Conservation (phyloP, 2,113 vertebrate genomes). For the Uria aalge region DNA sequence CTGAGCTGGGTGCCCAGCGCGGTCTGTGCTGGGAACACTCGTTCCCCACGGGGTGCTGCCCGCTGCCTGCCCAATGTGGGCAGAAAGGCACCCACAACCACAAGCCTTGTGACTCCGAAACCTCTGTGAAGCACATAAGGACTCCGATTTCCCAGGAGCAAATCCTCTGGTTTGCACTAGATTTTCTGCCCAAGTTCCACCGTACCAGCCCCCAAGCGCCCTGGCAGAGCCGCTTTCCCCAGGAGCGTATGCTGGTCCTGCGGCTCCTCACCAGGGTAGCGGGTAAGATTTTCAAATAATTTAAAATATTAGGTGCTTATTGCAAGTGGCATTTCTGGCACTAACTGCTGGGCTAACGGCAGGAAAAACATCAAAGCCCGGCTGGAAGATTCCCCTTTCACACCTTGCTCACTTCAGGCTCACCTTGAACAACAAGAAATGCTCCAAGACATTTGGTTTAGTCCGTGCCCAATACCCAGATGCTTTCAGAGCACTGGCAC, state of each 20-base stretch:
- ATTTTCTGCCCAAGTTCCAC: not conserved
- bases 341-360: not conserved
- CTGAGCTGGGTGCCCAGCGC: not conserved
- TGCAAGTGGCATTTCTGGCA: not conserved
- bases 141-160: not conserved
- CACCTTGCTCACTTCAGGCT: not conserved
- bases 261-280: not conserved
- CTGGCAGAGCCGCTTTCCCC: not conserved
- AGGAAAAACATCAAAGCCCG: not conserved
- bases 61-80: accelerated
- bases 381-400: not conserved
- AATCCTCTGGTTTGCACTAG: not conserved
- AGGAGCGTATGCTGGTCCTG: not conserved
- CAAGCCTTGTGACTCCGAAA: not conserved
- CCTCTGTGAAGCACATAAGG: accelerated
- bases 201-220: not conserved
- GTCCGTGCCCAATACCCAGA: accelerated
- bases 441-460: accelerated
- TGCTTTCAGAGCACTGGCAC: accelerated
- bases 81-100: not conserved
- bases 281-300: not conserved
- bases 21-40: not conserved
- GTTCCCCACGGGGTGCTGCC: not conserved
- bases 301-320: not conserved
- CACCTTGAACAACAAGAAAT: accelerated